phyloP scores from a whole-genome alignment of 2,888 invertebrate species.

The Caenorhabditis drosophilae region DNA sequence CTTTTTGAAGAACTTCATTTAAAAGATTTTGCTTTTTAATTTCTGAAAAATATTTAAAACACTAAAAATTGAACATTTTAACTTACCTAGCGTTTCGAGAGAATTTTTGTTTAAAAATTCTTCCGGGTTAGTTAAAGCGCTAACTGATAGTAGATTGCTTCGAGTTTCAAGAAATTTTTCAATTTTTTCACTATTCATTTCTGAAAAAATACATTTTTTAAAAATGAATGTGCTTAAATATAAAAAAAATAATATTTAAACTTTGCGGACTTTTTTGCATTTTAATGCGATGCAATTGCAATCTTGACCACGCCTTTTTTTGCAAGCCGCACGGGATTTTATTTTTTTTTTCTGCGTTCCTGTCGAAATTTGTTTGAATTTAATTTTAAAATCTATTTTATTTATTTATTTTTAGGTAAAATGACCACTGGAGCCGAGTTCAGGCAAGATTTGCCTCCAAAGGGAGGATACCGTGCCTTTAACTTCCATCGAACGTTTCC shows the following conservation, averaged over 20 bases:
- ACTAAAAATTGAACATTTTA: background rate
- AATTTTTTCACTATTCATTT: background rate
- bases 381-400: no score
- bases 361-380: background rate
- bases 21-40: background rate
- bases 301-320: slow-evolving; percentile 5
- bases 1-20: background rate
- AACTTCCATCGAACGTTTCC: slow-evolving; percentile 70
- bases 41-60: background rate
- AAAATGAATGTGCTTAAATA: background rate
- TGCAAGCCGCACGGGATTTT: slow-evolving; percentile 1
- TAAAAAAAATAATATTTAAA: background rate
- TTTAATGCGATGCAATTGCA: slow-evolving; percentile 8
- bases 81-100: background rate
- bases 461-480: slow-evolving; percentile 85
- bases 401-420: slow-evolving; percentile 19
- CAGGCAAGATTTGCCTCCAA: slow-evolving; percentile 88
- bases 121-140: background rate
- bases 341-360: background rate
- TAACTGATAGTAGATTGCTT: background rate
- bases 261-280: background rate
- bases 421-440: slow-evolving; percentile 39
- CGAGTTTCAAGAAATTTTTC: background rate
- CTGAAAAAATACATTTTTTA: background rate
- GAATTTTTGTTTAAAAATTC: background rate